Percentiles rank a stretch among this genome's conserved stretches.
Evolutionary conservation across 2,888 invertebrate species (phyloP).

Genomic region (Drosophila bunnanda): DNA sequence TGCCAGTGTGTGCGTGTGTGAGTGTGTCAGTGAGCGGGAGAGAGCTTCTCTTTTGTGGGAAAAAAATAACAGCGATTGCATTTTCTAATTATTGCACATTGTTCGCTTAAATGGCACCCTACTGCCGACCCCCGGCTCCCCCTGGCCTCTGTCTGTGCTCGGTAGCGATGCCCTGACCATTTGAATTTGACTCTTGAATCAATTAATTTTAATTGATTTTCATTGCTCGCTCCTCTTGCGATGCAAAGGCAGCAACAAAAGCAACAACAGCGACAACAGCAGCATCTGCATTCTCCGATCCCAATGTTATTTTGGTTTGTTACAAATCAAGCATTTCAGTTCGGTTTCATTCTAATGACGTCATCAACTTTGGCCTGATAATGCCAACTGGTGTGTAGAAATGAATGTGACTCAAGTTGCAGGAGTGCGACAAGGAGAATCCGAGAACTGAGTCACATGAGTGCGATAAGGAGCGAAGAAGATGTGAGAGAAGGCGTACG

Average conservation of each 20-base stretch:
- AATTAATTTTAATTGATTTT: constrained; percentile 82
- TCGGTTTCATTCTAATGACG: constrained; percentile 27
- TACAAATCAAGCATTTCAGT: constrained; percentile 8
- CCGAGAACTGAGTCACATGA: constrained; percentile 40
- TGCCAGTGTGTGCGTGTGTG: not conserved
- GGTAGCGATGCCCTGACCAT: constrained; percentile 44
- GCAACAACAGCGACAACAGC: constrained; percentile 9
- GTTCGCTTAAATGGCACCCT: constrained; percentile 68
- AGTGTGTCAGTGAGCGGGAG: constrained; percentile 23
- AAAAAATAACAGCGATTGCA: constrained; percentile 47
- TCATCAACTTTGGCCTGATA: constrained; percentile 40
- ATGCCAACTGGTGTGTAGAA: constrained; percentile 8
- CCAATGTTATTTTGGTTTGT: constrained; percentile 29
- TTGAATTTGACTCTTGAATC: constrained; percentile 73
- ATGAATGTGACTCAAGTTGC: constrained; percentile 28
- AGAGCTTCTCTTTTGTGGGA: constrained; percentile 9
- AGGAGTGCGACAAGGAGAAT: constrained; percentile 7
- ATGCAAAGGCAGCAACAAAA: constrained; percentile 51
- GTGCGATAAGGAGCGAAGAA: constrained; percentile 21
- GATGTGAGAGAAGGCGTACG: not conserved
- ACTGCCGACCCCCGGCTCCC: constrained; percentile 6
- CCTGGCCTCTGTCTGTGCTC: constrained; percentile 20
- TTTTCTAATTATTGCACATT: constrained; percentile 77
- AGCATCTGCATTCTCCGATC: constrained; percentile 26
- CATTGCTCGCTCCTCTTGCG: constrained; percentile 74